Evolutionary conservation across 2,113 vertebrate genomes (phyloP).

Genomic region (Delphinus delphis): DNA sequence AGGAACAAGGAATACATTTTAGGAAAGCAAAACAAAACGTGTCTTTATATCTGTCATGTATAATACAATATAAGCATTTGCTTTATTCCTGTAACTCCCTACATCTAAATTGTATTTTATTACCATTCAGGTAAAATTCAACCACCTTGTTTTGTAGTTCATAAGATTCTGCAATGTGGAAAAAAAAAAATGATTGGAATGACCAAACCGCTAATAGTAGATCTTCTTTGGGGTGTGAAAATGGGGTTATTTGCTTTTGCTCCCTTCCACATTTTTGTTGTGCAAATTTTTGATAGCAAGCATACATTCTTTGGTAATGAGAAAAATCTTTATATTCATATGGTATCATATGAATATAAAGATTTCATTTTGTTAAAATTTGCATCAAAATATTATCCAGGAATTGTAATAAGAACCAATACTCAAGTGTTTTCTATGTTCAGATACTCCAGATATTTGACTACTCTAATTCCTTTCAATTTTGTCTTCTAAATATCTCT

Average conservation of each 20-base stretch:
- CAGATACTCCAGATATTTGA: not conserved
- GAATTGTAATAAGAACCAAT: not conserved
- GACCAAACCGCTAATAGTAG: not conserved
- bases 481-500: not conserved
- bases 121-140: not conserved
- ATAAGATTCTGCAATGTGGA: not conserved
- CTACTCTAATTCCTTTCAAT: not conserved
- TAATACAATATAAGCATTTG: not conserved
- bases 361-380: not conserved
- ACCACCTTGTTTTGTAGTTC: not conserved
- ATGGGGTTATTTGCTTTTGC: not conserved
- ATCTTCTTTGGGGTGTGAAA: not conserved
- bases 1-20: slow-evolving; percentile 1
- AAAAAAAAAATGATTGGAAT: not conserved
- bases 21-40: not conserved
- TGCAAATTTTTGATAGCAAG: not conserved
- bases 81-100: not conserved
- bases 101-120: not conserved
- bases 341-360: too few relatives aligned
- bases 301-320: not conserved
- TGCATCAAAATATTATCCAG: not conserved
- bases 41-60: not conserved
- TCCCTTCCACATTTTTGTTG: not conserved
- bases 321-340: not conserved
- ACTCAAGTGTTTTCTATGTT: not conserved